Percentiles rank a stretch among this genome's conserved stretches.
phyloP scores from a whole-genome alignment of 2,797 vertebrate species.

The Mus caroli region DNA sequence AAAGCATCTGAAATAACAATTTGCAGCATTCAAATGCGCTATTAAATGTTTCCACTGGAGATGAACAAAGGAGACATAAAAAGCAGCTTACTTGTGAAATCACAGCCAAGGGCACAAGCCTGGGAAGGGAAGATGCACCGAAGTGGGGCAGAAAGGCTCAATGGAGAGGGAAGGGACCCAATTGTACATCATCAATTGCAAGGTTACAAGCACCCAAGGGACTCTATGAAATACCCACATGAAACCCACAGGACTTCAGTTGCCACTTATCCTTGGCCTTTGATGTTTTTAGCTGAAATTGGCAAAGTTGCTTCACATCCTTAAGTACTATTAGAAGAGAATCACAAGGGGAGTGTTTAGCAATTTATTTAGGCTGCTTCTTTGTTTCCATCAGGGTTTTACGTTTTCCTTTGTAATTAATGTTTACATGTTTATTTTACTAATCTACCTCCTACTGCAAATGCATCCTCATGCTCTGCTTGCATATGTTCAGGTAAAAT shows the following conservation, averaged over 20 bases:
- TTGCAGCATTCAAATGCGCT: slow-evolving; percentile 31
- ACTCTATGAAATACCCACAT: background rate
- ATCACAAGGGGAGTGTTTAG: background rate
- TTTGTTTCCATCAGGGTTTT: background rate
- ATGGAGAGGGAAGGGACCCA: background rate
- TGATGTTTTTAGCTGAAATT: background rate
- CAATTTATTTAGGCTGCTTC: background rate
- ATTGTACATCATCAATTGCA: background rate
- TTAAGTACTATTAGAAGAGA: background rate
- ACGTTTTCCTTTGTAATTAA: slow-evolving; percentile 26
- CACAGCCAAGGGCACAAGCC: background rate
- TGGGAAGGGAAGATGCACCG: no score
- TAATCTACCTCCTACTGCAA: slow-evolving; percentile 21
- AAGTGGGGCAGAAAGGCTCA: background rate
- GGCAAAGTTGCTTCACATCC: background rate
- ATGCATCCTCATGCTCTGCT: background rate
- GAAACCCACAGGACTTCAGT: background rate
- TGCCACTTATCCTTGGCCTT: background rate
- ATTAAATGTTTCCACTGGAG: background rate
- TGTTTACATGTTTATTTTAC: slow-evolving; percentile 42
- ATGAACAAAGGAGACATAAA: background rate
- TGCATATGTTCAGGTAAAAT: slow-evolving; percentile 7
- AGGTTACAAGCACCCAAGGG: background rate
- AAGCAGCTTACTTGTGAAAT: background rate
- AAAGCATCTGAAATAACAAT: slow-evolving; percentile 3